Base-by-base conservation (phyloP, 2,888 invertebrate species). In the Lysandra bellargus region DNA sequence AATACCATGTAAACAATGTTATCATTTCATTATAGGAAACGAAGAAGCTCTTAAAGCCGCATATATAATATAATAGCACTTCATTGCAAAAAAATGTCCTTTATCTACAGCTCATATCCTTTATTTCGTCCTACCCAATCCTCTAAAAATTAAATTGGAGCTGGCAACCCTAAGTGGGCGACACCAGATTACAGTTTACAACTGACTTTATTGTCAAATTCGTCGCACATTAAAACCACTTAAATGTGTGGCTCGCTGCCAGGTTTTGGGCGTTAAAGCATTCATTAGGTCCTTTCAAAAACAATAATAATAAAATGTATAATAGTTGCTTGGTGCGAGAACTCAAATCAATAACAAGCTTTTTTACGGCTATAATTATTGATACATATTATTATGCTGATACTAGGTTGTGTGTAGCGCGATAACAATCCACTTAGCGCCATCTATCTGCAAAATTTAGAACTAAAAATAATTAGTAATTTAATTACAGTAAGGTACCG, bases 221-320 rank as follows among this genome's bases (percentile, higher is more conserved):
- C 69, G 69, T 69, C 69, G 17, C 69, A 69, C 33, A 69, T 17
- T 69, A 33, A 69, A 33, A 33, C 69, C 69, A 69, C 69, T 69
- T 69, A 69, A 61, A 69, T 69, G 69, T 69, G 14, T 69, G 69
- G 69, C 69, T 69, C 5, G 17, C 4, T 69, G 69, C 69, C 69
- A 69, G 69, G 69, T 17, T 69, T 69, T 69, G 33, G 69, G 17
- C 69, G 64, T 33, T 30, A 17, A 33, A 69, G 69, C 33, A 33
- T 69, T 33, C 1, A 69, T 69, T 69, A 69, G 69, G 17, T 69
- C 69, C 37, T 69, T 33, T 69, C 69, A 37, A 14, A 69, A 33
- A 37, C 33, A 69, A 33, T 69, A 14, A 69, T 69, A 69, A 69
- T 69, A 17, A 69, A 14, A 33, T 64, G 9, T 12, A 1, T 30